Base-by-base conservation (phyloP, 2,797 vertebrate species). In the Cossypha polioptera region DNA sequence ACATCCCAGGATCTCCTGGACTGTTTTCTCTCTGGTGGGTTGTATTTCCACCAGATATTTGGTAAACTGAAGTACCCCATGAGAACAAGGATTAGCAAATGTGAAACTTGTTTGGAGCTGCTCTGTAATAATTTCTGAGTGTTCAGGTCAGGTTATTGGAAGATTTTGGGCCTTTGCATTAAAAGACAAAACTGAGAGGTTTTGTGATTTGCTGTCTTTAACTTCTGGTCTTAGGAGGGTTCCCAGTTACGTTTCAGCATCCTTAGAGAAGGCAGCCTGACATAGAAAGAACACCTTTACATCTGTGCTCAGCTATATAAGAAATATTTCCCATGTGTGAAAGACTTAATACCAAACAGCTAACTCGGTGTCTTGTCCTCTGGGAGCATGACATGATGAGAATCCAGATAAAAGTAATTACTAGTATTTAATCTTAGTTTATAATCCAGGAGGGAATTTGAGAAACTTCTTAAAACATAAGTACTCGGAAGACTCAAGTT, bases 131-230 rank as follows among this genome's bases (percentile, higher is more conserved):
- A 53, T 53, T 72, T 76, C 73, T 71, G 12, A 75, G n/a, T 47
- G 42, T 61, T 84, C 26, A 62, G 47, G 11, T 66, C 38, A 88
- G 29, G 17, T 59, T 77, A 67, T 18, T 36, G 24, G 31, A 59
- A 88, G 19, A 10, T 20, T 74, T 43, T 25, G 28, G 68, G n/a
- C 4, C 28, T 86, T 84, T 18, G 6, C 13, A 24, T 61, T 58
- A 28, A 67, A 67, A 77, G 9, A 35, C 25, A 58, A 29, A 57
- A 31, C 28, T 38, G 43, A 26, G 40, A 69, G 21, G 10, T 63
- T 85, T 63, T 77, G 10, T 71, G 28, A 58, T 75, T 75, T 90
- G 5, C 35, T 79, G 81, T 51, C 57, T 89, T 91, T 79, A 74
- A 25, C 35, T 87, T 63, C 31, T 74, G 54, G 24, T 35, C 26